phyloP scores from a whole-genome alignment of 2,888 invertebrate species.

The Dexiosoma caninum region DNA sequence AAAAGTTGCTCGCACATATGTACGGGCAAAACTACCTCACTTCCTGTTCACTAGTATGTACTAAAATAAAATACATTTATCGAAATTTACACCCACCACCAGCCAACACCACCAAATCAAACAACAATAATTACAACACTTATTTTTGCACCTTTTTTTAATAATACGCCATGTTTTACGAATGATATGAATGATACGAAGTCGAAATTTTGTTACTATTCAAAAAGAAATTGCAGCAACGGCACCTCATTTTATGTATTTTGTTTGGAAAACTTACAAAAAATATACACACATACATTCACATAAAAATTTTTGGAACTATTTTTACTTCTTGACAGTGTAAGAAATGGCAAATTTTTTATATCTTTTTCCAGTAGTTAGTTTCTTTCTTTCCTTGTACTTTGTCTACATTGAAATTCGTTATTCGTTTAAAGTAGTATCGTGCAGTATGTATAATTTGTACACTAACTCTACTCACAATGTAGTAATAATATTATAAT shows the following conservation, averaged over 20 bases:
- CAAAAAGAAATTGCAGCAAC: constrained; percentile 41
- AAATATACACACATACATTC: neutral
- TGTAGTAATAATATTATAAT: too few species aligned
- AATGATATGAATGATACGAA: constrained; percentile 51
- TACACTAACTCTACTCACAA: too few species aligned
- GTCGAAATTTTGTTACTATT: constrained; percentile 47
- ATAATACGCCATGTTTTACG: constrained; percentile 42
- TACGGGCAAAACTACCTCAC: constrained; percentile 56
- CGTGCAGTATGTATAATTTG: neutral
- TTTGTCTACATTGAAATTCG: neutral
- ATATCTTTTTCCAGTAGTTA: constrained; percentile 39
- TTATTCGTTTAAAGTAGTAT: neutral
- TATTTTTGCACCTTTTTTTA: constrained; percentile 45
- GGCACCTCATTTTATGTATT: constrained; percentile 37
- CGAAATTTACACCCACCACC: constrained; percentile 38
- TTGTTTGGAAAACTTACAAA: constrained; percentile 28
- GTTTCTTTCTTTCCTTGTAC: neutral
- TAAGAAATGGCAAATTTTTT: constrained; percentile 69
- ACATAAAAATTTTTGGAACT: constrained; percentile 66
- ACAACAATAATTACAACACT: constrained; percentile 37
- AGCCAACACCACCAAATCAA: constrained; percentile 28
- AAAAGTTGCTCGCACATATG: constrained; percentile 37
- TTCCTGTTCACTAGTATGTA: constrained; percentile 28
- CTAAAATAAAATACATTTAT: constrained; percentile 34
- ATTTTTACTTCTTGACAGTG: constrained; percentile 75